Conservation (phyloP, 2,888 invertebrate species). For the Choristoneura rosaceana region DNA sequence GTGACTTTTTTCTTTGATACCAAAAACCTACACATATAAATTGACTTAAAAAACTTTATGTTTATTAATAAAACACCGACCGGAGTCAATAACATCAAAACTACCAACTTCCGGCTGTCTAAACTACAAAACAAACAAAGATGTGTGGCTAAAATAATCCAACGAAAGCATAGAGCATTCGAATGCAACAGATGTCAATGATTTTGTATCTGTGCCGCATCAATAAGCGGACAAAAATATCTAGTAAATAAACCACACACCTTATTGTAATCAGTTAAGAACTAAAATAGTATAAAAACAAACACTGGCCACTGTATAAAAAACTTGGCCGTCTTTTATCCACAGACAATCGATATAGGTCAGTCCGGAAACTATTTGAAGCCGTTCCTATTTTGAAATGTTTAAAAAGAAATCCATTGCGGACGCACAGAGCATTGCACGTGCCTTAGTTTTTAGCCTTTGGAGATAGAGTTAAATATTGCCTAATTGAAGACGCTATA, state of each 20-base stretch:
- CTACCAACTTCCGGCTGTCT: neutral
- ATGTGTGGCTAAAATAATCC: neutral
- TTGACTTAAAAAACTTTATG: neutral
- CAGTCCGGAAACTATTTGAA: constrained; percentile 65
- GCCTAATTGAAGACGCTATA: neutral
- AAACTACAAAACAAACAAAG: constrained; percentile 8
- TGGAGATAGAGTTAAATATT: neutral
- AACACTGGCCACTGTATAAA: constrained; percentile 23
- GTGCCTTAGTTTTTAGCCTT: neutral
- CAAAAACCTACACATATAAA: neutral
- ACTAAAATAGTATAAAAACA: constrained; percentile 27
- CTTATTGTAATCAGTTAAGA: constrained; percentile 42
- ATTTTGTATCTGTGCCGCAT: constrained; percentile 52
- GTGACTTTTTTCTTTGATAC: neutral
- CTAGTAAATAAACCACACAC: constrained; percentile 41
- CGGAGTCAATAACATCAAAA: neutral
- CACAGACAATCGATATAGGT: constrained; percentile 71
- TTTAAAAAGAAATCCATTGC: constrained; percentile 43
- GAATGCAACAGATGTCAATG: constrained; percentile 47
- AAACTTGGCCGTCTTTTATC: constrained; percentile 64
- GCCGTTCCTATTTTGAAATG: constrained; percentile 61
- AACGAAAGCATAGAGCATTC: constrained; percentile 18
- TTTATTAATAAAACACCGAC: neutral
- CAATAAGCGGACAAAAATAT: constrained; percentile 49
- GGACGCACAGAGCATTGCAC: neutral